Evolutionary conservation across 1,140 invertebrate species (phyloP).

Genomic region (Diorhabda carinulata): DNA sequence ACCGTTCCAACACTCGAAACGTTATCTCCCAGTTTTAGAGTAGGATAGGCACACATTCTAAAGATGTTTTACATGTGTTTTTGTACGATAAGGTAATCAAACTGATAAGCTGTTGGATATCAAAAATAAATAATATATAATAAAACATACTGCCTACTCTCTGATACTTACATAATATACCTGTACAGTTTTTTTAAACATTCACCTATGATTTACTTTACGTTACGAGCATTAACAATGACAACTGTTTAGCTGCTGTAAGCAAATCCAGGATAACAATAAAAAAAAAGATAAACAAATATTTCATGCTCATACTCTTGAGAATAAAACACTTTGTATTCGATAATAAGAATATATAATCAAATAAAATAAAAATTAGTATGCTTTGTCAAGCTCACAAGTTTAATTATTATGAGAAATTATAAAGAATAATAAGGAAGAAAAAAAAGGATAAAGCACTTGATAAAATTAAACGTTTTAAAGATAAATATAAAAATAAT

Average conservation of each 20-base stretch:
- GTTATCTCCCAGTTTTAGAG: slow-evolving; percentile 31
- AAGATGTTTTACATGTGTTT: slow-evolving; percentile 45
- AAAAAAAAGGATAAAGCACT: no score
- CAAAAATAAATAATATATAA: slow-evolving; percentile 38
- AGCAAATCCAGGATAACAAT: background rate
- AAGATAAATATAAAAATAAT: no score
- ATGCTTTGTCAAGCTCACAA: no score
- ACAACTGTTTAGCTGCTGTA: slow-evolving; percentile 20
- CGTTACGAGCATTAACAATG: background rate
- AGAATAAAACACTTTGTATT: no score
- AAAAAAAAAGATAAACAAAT: background rate
- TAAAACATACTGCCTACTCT: slow-evolving; percentile 32
- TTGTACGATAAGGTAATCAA: slow-evolving; percentile 41
- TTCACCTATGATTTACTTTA: slow-evolving; percentile 10
- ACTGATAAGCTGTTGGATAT: slow-evolving; percentile 37
- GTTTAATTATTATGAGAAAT: no score
- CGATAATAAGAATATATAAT: no score
- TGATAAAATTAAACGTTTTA: no score
- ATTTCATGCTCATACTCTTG: no score
- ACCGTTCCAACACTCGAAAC: background rate
- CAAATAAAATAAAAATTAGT: no score
- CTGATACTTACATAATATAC: slow-evolving; percentile 29
- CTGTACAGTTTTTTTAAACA: slow-evolving; percentile 19
- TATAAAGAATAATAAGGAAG: no score
- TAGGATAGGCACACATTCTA: slow-evolving; percentile 38